A percentile compares a stretch with the other conserved stretches of the same genome.
These are phyloP conservation scores for Acrocephalus kingi DNA, from an alignment of 2,113 vertebrate species.

Conservation along the genomic window DNA sequence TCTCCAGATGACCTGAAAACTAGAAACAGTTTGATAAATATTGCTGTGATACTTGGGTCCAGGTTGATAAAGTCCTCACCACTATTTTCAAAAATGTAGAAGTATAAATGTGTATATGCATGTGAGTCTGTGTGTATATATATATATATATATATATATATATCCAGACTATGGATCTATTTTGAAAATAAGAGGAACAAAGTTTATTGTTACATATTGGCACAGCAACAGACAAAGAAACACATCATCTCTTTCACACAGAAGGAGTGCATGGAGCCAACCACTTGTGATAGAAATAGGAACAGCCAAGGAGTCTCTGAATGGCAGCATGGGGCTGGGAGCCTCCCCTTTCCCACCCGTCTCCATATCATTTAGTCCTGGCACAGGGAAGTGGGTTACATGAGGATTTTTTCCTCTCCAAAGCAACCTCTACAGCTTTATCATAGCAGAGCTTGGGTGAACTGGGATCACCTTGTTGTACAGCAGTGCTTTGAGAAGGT, in stretches of 20 bases:
- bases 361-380: not conserved
- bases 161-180: not conserved
- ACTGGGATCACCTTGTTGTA: rapidly evolving
- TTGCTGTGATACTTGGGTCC: not conserved
- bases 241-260: not conserved
- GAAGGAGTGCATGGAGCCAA: not conserved
- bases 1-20: not conserved
- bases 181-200: not conserved
- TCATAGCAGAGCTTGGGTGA: not conserved
- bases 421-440: not conserved
- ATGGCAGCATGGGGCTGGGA: rapidly evolving
- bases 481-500: not conserved
- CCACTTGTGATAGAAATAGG: not conserved
- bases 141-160: too few species aligned
- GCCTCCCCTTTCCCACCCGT: not conserved
- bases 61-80: not conserved
- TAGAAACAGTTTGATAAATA: not conserved
- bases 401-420: not conserved
- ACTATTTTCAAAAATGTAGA: not conserved
- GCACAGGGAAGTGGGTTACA: not conserved
- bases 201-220: not conserved
- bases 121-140: too few species aligned
- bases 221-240: not conserved
- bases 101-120: not conserved
- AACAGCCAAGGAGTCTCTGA: not conserved